These are phyloP conservation scores for Sycophila texana DNA, from an alignment of 2,888 invertebrate species.

Conservation along the genomic window DNA sequence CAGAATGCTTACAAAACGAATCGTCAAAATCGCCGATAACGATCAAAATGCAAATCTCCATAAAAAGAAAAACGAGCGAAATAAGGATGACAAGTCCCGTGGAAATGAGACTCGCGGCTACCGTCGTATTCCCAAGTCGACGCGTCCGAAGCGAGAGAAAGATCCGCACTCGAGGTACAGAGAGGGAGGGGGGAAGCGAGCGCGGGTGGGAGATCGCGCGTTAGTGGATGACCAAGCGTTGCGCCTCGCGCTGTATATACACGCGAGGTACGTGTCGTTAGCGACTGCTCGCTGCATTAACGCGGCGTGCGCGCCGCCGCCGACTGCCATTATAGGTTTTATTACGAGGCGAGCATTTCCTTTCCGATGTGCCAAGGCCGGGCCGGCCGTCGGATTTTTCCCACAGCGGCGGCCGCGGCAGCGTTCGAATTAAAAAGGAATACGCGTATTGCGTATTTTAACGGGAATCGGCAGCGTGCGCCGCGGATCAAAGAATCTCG, in stretches of 20 bases:
- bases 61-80: not conserved
- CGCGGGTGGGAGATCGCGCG: not conserved
- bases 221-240: conserved; percentile 24
- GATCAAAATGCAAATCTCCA: not conserved
- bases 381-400: conserved; percentile 50
- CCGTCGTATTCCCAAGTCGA: too few species aligned
- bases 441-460: conserved; percentile 37
- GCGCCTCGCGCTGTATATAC: too few species aligned
- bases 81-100: not conserved
- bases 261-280: conserved; percentile 52
- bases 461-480: conserved; percentile 34
- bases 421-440: conserved; percentile 50
- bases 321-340: conserved; percentile 62
- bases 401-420: conserved; percentile 40
- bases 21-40: not conserved
- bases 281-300: conserved; percentile 58
- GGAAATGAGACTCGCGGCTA: too few species aligned
- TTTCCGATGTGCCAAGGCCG: conserved; percentile 54
- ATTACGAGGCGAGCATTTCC: conserved; percentile 61
- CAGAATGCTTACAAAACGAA: too few species aligned
- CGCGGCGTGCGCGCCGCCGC: conserved; percentile 28
- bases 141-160: not conserved
- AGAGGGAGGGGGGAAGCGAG: not conserved
- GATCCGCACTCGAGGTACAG: not conserved
- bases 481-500: conserved; percentile 4